Percentiles rank a stretch among this genome's conserved stretches.
Evolutionary conservation across 2,113 vertebrate species (phyloP).

Genomic region (Sander lucioperca): DNA sequence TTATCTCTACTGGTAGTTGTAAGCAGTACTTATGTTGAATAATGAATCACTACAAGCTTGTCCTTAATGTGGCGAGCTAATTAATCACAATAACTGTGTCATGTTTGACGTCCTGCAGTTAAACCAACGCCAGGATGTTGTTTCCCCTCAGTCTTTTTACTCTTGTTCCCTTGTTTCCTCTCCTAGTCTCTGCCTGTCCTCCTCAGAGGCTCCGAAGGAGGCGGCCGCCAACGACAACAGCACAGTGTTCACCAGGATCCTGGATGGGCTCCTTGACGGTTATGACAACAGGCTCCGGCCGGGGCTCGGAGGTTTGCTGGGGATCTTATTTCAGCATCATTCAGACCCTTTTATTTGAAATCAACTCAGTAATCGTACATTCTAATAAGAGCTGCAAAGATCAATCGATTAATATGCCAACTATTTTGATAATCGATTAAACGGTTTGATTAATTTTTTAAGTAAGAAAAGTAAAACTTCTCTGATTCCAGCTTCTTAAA

Average conservation of each 20-base stretch:
- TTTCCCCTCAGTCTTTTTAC: background rate
- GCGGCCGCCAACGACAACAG: slow-evolving; percentile 88
- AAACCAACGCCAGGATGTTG: background rate
- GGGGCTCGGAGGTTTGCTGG: slow-evolving; percentile 81
- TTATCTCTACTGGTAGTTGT: slow-evolving; percentile 48
- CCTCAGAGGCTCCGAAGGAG: slow-evolving; percentile 69
- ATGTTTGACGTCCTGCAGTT: slow-evolving; percentile 32
- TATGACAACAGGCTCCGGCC: slow-evolving; percentile 94
- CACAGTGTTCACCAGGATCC: slow-evolving; percentile 94
- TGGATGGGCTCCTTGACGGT: slow-evolving; percentile 92
- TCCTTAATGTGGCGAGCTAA: slow-evolving; percentile 35
- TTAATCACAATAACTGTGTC: slow-evolving; percentile 56
- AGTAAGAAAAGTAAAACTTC: no score
- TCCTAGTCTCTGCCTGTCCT: slow-evolving; percentile 51
- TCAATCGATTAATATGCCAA: no score
- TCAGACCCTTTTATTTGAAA: background rate
- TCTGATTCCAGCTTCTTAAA: no score
- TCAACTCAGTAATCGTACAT: background rate
- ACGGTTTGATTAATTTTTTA: no score
- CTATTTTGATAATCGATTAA: no score
- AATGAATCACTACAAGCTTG: slow-evolving; percentile 58
- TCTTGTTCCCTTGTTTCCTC: background rate
- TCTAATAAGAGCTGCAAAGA: background rate
- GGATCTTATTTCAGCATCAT: background rate
- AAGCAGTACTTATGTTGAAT: slow-evolving; percentile 48